phyloP scores from a whole-genome alignment of 2,113 vertebrate species.

The Microcebus murinus region DNA sequence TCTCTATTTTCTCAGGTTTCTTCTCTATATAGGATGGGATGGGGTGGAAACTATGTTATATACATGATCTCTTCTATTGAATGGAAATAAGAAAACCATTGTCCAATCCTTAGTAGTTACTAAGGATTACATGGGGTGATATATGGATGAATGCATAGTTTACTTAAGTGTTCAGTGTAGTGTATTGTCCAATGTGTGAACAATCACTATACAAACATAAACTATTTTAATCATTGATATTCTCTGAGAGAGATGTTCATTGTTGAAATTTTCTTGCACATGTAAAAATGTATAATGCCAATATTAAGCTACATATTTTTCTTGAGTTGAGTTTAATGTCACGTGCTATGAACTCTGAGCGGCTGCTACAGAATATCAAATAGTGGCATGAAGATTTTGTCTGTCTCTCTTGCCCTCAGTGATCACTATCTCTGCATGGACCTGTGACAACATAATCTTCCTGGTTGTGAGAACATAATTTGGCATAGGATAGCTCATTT shows the following conservation, averaged over 20 bases:
- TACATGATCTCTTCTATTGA: not conserved
- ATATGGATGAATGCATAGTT: not conserved
- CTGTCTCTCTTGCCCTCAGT: not conserved
- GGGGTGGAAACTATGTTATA: not conserved
- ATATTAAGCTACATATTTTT: not conserved
- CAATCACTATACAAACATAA: not conserved
- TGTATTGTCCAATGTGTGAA: not conserved
- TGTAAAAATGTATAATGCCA: not conserved
- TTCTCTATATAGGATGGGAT: not conserved
- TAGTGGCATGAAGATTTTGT: not conserved
- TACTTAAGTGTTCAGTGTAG: not conserved
- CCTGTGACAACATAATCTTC: not conserved
- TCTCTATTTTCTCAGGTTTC: not conserved
- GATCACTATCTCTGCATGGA: not conserved
- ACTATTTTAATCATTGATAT: not conserved
- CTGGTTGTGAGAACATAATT: not conserved
- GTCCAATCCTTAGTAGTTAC: not conserved
- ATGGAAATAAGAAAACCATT: not conserved
- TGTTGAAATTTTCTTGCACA: not conserved
- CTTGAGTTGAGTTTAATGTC: not conserved
- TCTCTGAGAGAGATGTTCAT: not conserved
- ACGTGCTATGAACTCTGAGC: not conserved
- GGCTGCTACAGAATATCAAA: not conserved
- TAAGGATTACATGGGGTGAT: not conserved
- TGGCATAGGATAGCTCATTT: not conserved